Evolutionary conservation across 35 echinoderm and acorn worm genomes (phyloP), one percentile per base, ranked within the genome.

Genomic region (Heliocidaris tuberculata): DNA sequence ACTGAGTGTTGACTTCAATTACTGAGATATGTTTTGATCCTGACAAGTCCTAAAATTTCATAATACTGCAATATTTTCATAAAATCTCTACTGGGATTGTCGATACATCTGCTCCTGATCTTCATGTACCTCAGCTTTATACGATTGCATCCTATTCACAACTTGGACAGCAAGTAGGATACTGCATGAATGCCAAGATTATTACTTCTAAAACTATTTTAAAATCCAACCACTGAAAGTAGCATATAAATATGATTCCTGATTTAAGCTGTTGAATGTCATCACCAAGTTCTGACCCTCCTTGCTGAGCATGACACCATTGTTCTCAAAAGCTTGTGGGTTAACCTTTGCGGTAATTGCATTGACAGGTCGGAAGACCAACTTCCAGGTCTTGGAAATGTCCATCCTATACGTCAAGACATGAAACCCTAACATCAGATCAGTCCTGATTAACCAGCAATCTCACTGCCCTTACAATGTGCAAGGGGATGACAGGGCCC

Each of bases 351-450:
- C 6, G 21, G 65, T 78, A 27, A 29, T n/a, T 78, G 65, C 27
- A 19, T 78, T n/a, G 65, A 78, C 65, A 71, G 6, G 65, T 78
- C 65, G 27, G 65, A 78, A 78, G 21, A 29, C 24, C 17, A 7
- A n/a, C 65, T 78, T 78, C 65, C 65, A 78, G 65, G 65, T 78
- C 27, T 24, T 78, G 21, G 19, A 78, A 78, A 24, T 19, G 65
- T 78, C 21, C 65, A 78, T 78, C 65, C 65, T 78, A 78, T 78
- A 78, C 65, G 65, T 78, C 65, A 78, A 78, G 65, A 78, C 65
- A 19, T n/a, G 65, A 78, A 78, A 78, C 65, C 65, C 27, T n/a
- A 78, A 78, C 65, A 78, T 24, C 21, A 78, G 65, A 78, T 78
- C 27, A 7, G 21, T 78, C 65, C 15, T 21, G 65, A 78, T 78